These are phyloP conservation scores for Urocolius indicus DNA, from an alignment of 2,113 vertebrate species.

Conservation along the genomic window DNA sequence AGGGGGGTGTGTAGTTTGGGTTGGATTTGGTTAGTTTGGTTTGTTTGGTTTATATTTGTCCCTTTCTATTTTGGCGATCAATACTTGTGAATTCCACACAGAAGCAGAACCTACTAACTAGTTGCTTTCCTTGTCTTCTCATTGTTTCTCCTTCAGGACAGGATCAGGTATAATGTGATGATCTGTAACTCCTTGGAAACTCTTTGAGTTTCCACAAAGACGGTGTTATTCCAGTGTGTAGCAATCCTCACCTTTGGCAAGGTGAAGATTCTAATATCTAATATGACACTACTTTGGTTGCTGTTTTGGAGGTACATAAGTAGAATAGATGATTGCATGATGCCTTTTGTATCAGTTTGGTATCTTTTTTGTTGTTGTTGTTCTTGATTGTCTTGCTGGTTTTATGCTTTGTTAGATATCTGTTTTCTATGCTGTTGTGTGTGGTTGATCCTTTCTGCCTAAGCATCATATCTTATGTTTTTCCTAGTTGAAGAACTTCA, in stretches of 20 bases:
- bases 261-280: background rate
- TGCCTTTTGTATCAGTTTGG: background rate
- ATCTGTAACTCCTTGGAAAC: background rate
- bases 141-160: background rate
- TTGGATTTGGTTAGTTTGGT: background rate
- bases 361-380: background rate
- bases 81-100: background rate
- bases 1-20: too few species aligned
- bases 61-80: background rate
- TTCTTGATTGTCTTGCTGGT: background rate
- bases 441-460: background rate
- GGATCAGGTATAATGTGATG: background rate
- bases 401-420: background rate
- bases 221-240: background rate
- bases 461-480: background rate
- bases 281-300: background rate
- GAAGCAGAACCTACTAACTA: background rate
- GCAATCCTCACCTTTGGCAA: background rate
- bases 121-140: background rate
- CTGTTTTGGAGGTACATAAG: background rate
- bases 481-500: fast-evolving
- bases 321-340: background rate
- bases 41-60: background rate
- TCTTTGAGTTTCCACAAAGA: background rate
- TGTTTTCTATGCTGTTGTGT: background rate